Base-by-base conservation (phyloP, 2,113 vertebrate species). In the Bostrychus sinensis region DNA sequence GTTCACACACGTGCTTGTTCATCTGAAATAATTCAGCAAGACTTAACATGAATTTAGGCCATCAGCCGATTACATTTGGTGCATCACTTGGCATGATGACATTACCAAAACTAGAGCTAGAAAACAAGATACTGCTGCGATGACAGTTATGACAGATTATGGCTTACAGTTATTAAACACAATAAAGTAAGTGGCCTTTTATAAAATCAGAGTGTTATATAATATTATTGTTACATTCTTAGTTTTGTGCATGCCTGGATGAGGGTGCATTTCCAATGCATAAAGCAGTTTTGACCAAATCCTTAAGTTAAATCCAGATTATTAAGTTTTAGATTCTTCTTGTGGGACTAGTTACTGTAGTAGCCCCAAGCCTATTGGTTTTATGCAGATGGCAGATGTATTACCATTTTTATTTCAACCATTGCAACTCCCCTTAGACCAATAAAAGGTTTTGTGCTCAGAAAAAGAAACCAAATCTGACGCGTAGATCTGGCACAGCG, bases 61-160 rank as follows among this genome's bases (percentile, higher is more conserved):
- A 22, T 51, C 26, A 43, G n/a, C 58, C 43, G n/a, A 5, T 22
- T 37, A 14, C 38, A 32, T 66, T 53, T 28, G 3, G 25, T 5
- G 32, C 32, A 25, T 50, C 39, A 50, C n/a, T 50, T 56, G 11
- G 42, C 59, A 50, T 28, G 25, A 22, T 50, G 22, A 50, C 46
- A 50, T 23, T 45, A 10, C 20, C 14, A 16, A 48, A 50, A 26
- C 23, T 50, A 25, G n/a, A n/a, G n/a, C n/a, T n/a, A n/a, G n/a
- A n/a, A n/a, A n/a, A n/a, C n/a, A n/a, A n/a, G n/a, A n/a, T n/a
- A n/a, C n/a, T n/a, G n/a, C n/a, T n/a, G n/a, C n/a, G n/a, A n/a
- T n/a, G n/a, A n/a, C n/a, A n/a, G n/a, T n/a, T n/a, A n/a, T n/a
- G n/a, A n/a, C n/a, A n/a, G n/a, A n/a, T n/a, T n/a, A n/a, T n/a